phyloP scores from a whole-genome alignment of 2,888 invertebrate species.

The Diarsia dahlii region DNA sequence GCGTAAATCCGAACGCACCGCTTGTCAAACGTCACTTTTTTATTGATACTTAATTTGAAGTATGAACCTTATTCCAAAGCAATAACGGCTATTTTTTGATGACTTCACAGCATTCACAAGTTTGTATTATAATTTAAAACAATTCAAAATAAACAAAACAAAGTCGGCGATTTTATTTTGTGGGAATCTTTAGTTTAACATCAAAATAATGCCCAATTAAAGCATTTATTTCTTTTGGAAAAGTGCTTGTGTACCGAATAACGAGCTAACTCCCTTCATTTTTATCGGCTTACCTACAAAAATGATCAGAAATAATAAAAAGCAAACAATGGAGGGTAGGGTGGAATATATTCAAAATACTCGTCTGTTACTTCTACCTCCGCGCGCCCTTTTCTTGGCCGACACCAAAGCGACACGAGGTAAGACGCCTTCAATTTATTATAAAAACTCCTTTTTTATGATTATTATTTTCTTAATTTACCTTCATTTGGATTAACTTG shows the following conservation, averaged over 20 bases:
- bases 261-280: background rate
- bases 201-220: background rate
- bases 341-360: constrained; percentile 57
- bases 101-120: background rate
- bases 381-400: constrained; percentile 67
- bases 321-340: constrained; percentile 71
- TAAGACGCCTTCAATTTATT: constrained; percentile 76
- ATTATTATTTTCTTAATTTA: constrained; percentile 74
- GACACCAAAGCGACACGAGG: constrained; percentile 78
- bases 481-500: constrained; percentile 69
- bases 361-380: constrained; percentile 71
- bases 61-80: accelerated
- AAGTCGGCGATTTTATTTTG: constrained; percentile 7
- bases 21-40: constrained; percentile 38
- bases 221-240: background rate
- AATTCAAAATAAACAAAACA: constrained; percentile 40
- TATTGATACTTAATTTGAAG: background rate
- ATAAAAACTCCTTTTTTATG: constrained; percentile 63
- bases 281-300: constrained; percentile 37
- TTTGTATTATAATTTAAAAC: constrained; percentile 39
- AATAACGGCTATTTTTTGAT: constrained; percentile 23
- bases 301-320: constrained; percentile 31
- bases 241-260: constrained; percentile 3
- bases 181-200: constrained; percentile 45
- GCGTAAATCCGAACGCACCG: constrained; percentile 40